Percentiles rank a stretch among this genome's conserved stretches.
Conservation (phyloP, 2,888 invertebrate genomes). For the Hipparchia sbordonii region DNA sequence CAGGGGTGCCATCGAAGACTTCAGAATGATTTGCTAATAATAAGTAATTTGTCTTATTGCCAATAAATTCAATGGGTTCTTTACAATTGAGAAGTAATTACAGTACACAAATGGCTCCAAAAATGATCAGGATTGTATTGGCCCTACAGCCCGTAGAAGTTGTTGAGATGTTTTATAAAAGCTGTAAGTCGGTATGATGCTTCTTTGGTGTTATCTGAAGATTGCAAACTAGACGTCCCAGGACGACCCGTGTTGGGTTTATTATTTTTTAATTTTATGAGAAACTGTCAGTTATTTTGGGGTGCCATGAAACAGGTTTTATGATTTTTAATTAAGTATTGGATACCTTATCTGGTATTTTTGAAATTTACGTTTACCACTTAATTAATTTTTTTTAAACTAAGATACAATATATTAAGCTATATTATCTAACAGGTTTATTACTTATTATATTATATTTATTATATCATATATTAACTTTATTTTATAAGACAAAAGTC, state of each 20-base stretch:
- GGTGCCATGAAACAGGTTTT: too few species aligned
- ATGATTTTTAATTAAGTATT: too few species aligned
- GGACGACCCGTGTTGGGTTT: neutral
- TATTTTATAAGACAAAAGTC: slow-evolving; percentile 46
- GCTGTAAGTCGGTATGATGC: neutral
- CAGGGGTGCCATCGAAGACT: slow-evolving; percentile 78
- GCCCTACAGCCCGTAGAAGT: slow-evolving; percentile 11
- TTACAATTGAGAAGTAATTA: slow-evolving; percentile 60
- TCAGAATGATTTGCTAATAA: slow-evolving; percentile 66
- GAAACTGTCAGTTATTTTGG: neutral
- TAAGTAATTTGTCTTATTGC: slow-evolving; percentile 62
- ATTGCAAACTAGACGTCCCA: too few species aligned
- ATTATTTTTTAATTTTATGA: neutral
- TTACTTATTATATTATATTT: too few species aligned
- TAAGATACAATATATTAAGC: too few species aligned
- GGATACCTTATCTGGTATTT: too few species aligned
- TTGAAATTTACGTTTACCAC: too few species aligned
- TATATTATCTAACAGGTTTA: too few species aligned
- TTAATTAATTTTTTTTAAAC: too few species aligned
- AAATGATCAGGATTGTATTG: slow-evolving; percentile 59
- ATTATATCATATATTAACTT: too few species aligned
- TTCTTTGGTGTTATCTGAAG: neutral
- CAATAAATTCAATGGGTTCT: slow-evolving; percentile 53
- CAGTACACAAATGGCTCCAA: slow-evolving; percentile 38
- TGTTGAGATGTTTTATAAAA: neutral